These are phyloP conservation scores for Ophthalmolycus amberensis DNA, from an alignment of 2,113 vertebrate genomes.

Conservation along the genomic window DNA sequence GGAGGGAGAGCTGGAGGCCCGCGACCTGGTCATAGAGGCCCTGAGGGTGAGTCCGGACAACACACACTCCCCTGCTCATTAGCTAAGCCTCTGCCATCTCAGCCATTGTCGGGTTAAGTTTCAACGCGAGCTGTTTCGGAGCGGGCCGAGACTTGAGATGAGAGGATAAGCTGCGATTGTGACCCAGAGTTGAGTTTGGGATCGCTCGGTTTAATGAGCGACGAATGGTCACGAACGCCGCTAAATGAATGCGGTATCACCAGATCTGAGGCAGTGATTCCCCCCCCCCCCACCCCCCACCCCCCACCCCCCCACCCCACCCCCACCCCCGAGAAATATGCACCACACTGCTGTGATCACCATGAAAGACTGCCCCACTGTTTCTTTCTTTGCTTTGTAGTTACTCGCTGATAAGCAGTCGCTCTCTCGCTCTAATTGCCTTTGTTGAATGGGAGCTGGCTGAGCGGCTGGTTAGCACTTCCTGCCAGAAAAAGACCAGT, in stretches of 20 bases:
- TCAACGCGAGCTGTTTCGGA: background rate
- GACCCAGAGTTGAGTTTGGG: conserved; percentile 22
- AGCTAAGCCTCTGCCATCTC: background rate
- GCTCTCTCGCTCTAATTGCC: conserved; percentile 31
- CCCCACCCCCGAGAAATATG: conserved; percentile 1
- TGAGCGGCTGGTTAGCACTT: conserved; percentile 30
- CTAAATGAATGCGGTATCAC: conserved; percentile 24
- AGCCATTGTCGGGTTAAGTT: background rate
- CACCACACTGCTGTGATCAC: conserved; percentile 27
- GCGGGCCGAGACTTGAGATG: conserved; percentile 24
- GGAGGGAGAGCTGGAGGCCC: conserved; percentile 97
- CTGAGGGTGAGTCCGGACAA: conserved; percentile 88
- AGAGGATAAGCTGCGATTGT: conserved; percentile 37
- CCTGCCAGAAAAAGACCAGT: conserved; percentile 29
- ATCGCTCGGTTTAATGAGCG: conserved; percentile 20
- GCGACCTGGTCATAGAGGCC: conserved; percentile 97
- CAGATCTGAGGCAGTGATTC: conserved; percentile 24
- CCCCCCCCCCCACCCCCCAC: background rate
- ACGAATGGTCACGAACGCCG: conserved; percentile 10
- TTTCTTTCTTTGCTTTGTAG: conserved; percentile 31
- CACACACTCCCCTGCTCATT: background rate
- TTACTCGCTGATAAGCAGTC: conserved; percentile 42
- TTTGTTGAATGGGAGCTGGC: conserved; percentile 44
- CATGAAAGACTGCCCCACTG: conserved; percentile 18
- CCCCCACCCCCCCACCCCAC: background rate